Base-by-base conservation (phyloP, 2,888 invertebrate genomes). In the Acleris literana region DNA sequence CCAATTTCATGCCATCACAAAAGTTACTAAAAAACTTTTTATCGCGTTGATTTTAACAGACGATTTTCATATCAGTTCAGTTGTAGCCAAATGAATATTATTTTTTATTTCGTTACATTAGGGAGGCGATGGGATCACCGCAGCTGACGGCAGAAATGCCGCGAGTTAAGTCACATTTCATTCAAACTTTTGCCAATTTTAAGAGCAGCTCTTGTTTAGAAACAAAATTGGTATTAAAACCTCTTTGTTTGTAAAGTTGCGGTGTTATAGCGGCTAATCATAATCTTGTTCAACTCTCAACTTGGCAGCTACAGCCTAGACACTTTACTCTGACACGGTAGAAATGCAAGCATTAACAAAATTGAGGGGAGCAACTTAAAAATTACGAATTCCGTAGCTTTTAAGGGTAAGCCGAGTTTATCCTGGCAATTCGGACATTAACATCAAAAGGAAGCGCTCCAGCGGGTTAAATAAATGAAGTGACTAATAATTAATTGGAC, bases 401-500 rank as follows among this genome's bases (percentile, higher is more conserved):
- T 70, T 60, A 66, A 63, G 63, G 60, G 55, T 66, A 54, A 69
- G 65, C 53, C 44, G 48, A 68, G 68, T 68, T 70, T 70, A 69
- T 71, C 68, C 81, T 78, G 84, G 81, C 86, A 86, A 83, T 84
- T 81, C 76, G 82, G 82, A 80, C 88, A 87, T 88, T 88, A 89
- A 89, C 89, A 87, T 88, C 79, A 82, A 81, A 87, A 88, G 86
- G 87, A 90, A 88, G 84, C 83, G 81, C 76, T 78, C 75, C 80
- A 81, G 80, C 80, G 88, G 87, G 89, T 91, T 91, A 91, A 90
- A 92, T 91, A 91, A 91, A 91, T 92, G 91, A 91, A 92, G 88
- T 92, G 89, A 87, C 88, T 89, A 90, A 90, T 92, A 92, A 92
- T 92, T 91, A 92, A 92, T 92, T 91, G 91, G 89, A 91, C 85